A percentile compares a stretch with the other conserved stretches of the same genome.
Conservation (phyloP, 2,888 invertebrate species). For the Parthenolecanium corni region DNA sequence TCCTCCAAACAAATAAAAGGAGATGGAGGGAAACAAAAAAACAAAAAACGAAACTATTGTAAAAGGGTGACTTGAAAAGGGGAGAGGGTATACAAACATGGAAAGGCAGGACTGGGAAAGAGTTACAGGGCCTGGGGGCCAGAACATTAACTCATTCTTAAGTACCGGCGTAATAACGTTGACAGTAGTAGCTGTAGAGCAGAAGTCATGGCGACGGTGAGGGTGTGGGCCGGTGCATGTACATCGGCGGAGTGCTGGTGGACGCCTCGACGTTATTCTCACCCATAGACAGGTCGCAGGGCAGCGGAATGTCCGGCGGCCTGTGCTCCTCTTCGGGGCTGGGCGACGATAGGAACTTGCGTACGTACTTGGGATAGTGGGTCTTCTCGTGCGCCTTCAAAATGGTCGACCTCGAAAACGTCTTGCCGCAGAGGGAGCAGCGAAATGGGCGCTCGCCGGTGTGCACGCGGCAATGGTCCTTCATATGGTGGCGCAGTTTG, state of each 20-base stretch:
- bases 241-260: constrained; percentile 28
- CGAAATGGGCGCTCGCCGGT: constrained; percentile 84
- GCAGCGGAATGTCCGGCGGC: constrained; percentile 28
- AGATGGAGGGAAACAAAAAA: background rate
- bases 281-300: constrained; percentile 21
- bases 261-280: constrained; percentile 24
- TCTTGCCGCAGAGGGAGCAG: constrained; percentile 79
- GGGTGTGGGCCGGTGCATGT: constrained; percentile 24
- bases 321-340: constrained; percentile 34
- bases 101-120: background rate
- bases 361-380: constrained; percentile 81
- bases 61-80: background rate
- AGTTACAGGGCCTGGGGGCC: no score
- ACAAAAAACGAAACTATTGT: background rate
- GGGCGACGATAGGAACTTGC: constrained; percentile 78
- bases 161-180: constrained; percentile 18
- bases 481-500: constrained; percentile 85
- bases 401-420: constrained; percentile 80
- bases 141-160: constrained; percentile 3
- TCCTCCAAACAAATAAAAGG: no score
- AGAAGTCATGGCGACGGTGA: constrained; percentile 30
- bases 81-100: background rate
- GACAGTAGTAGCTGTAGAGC: constrained; percentile 22
- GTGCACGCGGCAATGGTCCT: constrained; percentile 85
- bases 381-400: constrained; percentile 87